Evolutionary conservation across 2,113 vertebrate genomes (phyloP).

Genomic region (Tragelaphus scriptus): DNA sequence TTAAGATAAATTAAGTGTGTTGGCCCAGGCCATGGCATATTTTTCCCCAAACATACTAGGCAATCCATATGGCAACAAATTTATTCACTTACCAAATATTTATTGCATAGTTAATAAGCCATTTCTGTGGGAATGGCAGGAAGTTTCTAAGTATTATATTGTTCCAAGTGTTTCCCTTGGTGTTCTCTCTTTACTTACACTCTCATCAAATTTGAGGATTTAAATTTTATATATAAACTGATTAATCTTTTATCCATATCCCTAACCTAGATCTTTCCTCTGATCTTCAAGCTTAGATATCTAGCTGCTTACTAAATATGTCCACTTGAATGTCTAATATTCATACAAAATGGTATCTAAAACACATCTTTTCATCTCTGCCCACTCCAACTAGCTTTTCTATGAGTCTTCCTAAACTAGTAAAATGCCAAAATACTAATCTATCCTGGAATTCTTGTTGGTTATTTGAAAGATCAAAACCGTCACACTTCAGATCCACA

Average conservation of each 20-base stretch:
- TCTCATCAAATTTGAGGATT: background rate
- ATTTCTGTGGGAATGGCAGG: background rate
- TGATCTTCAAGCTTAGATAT: background rate
- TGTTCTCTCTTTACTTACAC: background rate
- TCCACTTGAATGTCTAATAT: background rate
- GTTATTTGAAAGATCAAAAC: background rate
- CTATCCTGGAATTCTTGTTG: background rate
- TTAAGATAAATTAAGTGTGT: background rate
- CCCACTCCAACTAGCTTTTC: background rate
- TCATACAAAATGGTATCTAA: background rate
- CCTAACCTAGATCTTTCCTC: background rate
- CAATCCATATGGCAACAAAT: background rate
- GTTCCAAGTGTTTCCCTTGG: background rate
- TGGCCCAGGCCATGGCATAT: background rate
- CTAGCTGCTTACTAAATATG: background rate
- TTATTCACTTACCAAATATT: conserved; percentile 6
- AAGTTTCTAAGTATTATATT: background rate
- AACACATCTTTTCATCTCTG: background rate
- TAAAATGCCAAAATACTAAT: background rate
- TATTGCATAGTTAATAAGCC: background rate
- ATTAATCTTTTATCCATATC: background rate
- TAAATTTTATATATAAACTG: background rate
- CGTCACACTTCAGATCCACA: background rate
- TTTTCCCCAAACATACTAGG: background rate
- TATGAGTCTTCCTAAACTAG: background rate